These are phyloP conservation scores for Thymelicus lineola DNA, from an alignment of 2,888 invertebrate species.

Conservation along the genomic window DNA sequence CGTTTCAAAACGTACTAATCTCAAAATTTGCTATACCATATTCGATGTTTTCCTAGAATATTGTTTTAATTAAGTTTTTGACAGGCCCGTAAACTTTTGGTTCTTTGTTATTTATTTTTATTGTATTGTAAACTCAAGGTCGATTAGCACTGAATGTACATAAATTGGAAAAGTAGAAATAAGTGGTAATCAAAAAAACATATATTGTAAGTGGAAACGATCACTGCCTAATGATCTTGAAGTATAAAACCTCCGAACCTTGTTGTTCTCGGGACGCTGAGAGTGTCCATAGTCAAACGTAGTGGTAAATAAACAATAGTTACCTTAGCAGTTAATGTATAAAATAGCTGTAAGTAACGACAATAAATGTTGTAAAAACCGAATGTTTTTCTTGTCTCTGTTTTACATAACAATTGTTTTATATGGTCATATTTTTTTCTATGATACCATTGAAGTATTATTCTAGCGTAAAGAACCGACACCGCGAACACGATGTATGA, in stretches of 20 bases:
- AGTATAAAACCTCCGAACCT: slow-evolving; percentile 56
- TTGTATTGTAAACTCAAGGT: slow-evolving; percentile 26
- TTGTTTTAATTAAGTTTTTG: not conserved
- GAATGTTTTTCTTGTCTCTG: not conserved
- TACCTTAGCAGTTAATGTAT: slow-evolving; percentile 72
- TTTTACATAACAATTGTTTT: too few species aligned
- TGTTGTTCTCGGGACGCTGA: slow-evolving; percentile 57
- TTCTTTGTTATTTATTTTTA: slow-evolving; percentile 41
- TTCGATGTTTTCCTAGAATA: not conserved
- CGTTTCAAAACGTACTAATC: not conserved
- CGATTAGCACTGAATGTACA: slow-evolving; percentile 25
- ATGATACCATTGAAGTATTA: too few species aligned
- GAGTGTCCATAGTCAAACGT: slow-evolving; percentile 76
- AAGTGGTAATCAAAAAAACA: slow-evolving; percentile 45
- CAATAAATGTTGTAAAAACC: slow-evolving; percentile 50
- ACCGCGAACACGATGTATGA: too few species aligned
- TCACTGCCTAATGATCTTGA: slow-evolving; percentile 73
- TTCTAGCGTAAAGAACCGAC: too few species aligned
- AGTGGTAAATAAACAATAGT: slow-evolving; percentile 69
- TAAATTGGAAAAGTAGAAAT: slow-evolving; percentile 37
- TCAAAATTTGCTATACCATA: not conserved
- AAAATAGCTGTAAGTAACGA: slow-evolving; percentile 65
- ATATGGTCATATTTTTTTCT: too few species aligned
- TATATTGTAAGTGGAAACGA: slow-evolving; percentile 51
- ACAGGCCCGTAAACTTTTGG: slow-evolving; percentile 9